phyloP scores from a whole-genome alignment of 2,888 invertebrate species.

The Napeogenes inachia region DNA sequence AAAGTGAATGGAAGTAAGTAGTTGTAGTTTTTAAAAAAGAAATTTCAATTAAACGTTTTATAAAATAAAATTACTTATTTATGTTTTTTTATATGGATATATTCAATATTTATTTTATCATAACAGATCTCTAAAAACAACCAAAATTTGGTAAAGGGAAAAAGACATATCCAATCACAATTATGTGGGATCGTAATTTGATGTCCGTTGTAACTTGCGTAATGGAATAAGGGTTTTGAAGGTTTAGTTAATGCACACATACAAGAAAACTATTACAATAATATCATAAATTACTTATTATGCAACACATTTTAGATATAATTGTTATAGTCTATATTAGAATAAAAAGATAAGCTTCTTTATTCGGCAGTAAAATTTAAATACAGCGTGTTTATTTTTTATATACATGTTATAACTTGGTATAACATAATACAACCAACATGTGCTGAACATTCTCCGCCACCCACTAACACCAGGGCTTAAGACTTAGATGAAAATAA shows the following conservation, averaged over 20 bases:
- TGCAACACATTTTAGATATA: neutral
- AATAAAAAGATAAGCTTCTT: too few relatives aligned
- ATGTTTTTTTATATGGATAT: too few relatives aligned
- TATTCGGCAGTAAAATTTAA: too few relatives aligned
- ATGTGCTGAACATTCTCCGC: too few relatives aligned
- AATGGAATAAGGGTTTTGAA: conserved; percentile 19
- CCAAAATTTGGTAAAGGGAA: conserved; percentile 45
- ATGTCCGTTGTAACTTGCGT: conserved; percentile 33
- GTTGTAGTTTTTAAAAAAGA: too few relatives aligned
- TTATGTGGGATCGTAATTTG: conserved; percentile 60
- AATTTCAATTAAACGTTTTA: too few relatives aligned
- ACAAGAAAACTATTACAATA: neutral
- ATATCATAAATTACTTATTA: conserved; percentile 21
- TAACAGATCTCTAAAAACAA: conserved; percentile 24
- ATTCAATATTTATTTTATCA: conserved; percentile 2
- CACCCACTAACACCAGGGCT: conserved; percentile 45
- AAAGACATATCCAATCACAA: conserved; percentile 71
- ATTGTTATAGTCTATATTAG: too few relatives aligned
- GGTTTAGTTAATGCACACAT: neutral
- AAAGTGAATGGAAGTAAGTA: too few relatives aligned
- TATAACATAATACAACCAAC: too few relatives aligned
- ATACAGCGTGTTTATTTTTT: too few relatives aligned
- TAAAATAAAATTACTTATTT: too few relatives aligned
- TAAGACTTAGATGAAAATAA: conserved; percentile 61
- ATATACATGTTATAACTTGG: too few relatives aligned